Evolutionary conservation across 2,888 invertebrate genomes (phyloP), one percentile per base, ranked within the genome.

Genomic region (Calameuta pallipes): DNA sequence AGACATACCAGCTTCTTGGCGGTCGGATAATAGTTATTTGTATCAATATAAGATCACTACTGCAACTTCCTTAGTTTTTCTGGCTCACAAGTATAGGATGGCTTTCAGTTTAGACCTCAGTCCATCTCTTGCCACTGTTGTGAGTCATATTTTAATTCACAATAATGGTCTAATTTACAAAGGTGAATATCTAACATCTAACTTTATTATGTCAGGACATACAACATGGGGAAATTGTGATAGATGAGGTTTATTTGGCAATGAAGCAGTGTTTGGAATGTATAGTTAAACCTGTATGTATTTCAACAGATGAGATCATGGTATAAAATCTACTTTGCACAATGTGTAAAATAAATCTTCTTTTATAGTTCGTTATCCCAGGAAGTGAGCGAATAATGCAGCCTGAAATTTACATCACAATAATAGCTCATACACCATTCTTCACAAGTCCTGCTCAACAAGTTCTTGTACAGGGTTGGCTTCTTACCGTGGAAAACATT

Each of bases 101-200:
- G 96, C 95, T 74, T 96, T 95, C 88, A 95, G 96, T 84, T 92
- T 97, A 80, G 96, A 97, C 91, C 93, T 96, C 89, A 96, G 96
- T 89, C 96, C 96, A 13, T 96, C 96, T 2, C 93, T 95, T 79
- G 94, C 95, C 75, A 94, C 95, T 80, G 94, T 96, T 82, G 95
- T 95, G 90, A 92, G 94, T 90, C 23, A 23, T 81, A 73, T 78
- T 76, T 75, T 80, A 76, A 69, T 75, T 78, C 13, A 11, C 33
- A 31, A 13, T 74, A 12, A 77, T 37, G 31, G 15, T 68, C 6
- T 13, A 31, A 70, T 41, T 56, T 36, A 56, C 2, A 56, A 56
- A 23, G 23, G 0, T 41, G 41, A 41, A 41, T 41, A 56, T 56
- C 9, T 56, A 56, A 56, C 56, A 56, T 56, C 56, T 56, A 56